Evolutionary conservation across 2,888 invertebrate species (phyloP).

Genomic region (Fragum whitleyi): DNA sequence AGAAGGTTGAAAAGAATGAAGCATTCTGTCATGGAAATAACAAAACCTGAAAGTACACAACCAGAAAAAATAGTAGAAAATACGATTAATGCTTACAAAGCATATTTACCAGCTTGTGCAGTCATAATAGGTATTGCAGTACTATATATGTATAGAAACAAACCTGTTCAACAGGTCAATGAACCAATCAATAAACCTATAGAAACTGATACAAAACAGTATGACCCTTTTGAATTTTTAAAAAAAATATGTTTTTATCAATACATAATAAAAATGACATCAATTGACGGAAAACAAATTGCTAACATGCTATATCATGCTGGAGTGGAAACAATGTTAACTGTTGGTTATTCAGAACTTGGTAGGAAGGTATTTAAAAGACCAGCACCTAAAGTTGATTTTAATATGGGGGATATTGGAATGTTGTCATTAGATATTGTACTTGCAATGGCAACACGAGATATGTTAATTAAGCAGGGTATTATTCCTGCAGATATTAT

Average conservation of each 20-base stretch:
- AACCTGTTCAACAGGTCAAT: slow-evolving; percentile 27
- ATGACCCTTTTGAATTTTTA: slow-evolving; percentile 39
- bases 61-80: slow-evolving; percentile 14
- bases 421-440: slow-evolving; percentile 37
- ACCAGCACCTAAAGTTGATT: slow-evolving; percentile 47
- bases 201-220: slow-evolving; percentile 31
- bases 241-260: slow-evolving; percentile 30
- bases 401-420: slow-evolving; percentile 44
- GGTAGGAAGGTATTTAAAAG: slow-evolving; percentile 41
- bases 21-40: slow-evolving; percentile 7
- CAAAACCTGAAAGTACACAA: slow-evolving; percentile 30
- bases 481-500: slow-evolving; percentile 52
- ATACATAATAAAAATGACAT: slow-evolving; percentile 30
- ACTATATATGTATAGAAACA: slow-evolving; percentile 37
- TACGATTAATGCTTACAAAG: slow-evolving; percentile 36
- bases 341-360: slow-evolving; percentile 45
- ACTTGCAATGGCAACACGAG: slow-evolving; percentile 43
- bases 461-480: slow-evolving; percentile 51
- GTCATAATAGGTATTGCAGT: slow-evolving; percentile 27
- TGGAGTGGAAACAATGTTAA: slow-evolving; percentile 51
- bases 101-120: slow-evolving; percentile 36
- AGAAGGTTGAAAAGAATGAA: slow-evolving; percentile 20
- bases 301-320: slow-evolving; percentile 43
- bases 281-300: slow-evolving; percentile 42
- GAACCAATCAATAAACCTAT: slow-evolving; percentile 13